Evolutionary conservation across 2,797 vertebrate genomes (phyloP), one percentile per base, ranked within the genome.

Genomic region (Eutrigla gurnardus): DNA sequence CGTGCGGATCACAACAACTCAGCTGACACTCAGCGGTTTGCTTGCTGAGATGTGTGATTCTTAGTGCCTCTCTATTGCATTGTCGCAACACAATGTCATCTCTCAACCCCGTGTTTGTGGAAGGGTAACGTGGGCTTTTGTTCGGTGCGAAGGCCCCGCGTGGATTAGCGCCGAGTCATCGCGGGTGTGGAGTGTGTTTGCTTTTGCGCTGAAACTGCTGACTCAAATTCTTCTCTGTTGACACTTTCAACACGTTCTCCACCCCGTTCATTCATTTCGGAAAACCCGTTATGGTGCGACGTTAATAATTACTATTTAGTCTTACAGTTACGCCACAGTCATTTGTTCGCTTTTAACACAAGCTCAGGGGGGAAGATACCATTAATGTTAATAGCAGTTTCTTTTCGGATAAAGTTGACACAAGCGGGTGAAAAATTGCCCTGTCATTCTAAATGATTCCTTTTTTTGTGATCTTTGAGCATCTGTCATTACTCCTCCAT

Each of bases 201-300:
- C 66, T 83, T 25, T 70, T 79, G 50, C 4, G 18, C 57, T 65
- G 54, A 40, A 77, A 58, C 57, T 54, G 33, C 64, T 70, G 65
- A 86, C 81, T 85, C 65, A 88, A 71, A 71, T 86, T 14, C 45
- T 72, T 68, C 18, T 9, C 67, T 76, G 64, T 78, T 80, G 70
- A 86, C 78, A 82, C 25, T 65, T 70, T 35, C 36, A 57, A n/a
- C 77, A 57, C 52, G 62, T 81, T 60, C 45, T 68, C 40, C 8
- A 49, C 60, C 1, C 9, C 6, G 25, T 50, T 69, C 35, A 37
- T 80, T 72, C 32, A n/a, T 60, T 43, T 5, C 13, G 57, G 57
- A 61, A 63, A 43, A 35, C 17, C 65, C 17, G 14, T 32, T 15
- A 11, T 40, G 54, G n/a, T 5, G 35, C 42, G 73, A 37, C 36